phyloP scores from a whole-genome alignment of 2,113 vertebrate species.

The Alligator sinensis region DNA sequence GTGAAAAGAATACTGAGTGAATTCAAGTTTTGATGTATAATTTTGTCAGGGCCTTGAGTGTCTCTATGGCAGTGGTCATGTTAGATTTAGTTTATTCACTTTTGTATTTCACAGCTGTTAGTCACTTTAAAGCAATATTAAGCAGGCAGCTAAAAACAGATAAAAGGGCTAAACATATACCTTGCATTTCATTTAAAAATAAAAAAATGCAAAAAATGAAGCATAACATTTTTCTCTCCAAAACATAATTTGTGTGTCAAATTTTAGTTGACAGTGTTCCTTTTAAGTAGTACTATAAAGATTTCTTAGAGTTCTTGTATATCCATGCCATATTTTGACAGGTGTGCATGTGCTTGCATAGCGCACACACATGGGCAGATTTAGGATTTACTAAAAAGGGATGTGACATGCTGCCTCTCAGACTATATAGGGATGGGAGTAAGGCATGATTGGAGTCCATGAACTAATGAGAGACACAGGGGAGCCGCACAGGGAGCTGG shows the following conservation, averaged over 20 bases:
- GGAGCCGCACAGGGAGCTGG: too few species aligned
- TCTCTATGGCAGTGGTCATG: neutral
- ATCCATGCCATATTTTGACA: neutral
- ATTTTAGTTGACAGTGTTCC: slow-evolving; percentile 74
- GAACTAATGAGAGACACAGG: too few species aligned
- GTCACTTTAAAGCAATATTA: slow-evolving; percentile 19
- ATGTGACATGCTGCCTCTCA: too few species aligned
- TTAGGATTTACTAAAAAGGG: too few species aligned
- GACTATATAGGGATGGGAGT: too few species aligned
- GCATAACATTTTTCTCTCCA: slow-evolving; percentile 31
- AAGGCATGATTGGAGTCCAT: too few species aligned
- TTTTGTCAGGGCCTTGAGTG: slow-evolving; percentile 16
- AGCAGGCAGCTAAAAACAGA: neutral
- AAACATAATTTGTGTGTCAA: slow-evolving; percentile 66
- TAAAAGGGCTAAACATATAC: slow-evolving; percentile 30
- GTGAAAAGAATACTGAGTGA: slow-evolving; percentile 3
- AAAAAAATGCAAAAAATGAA: neutral
- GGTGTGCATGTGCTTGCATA: too few species aligned
- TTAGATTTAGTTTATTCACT: neutral
- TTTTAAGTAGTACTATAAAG: slow-evolving; percentile 48
- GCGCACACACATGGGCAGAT: too few species aligned
- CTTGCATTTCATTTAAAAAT: slow-evolving; percentile 50
- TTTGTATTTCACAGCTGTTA: slow-evolving; percentile 9
- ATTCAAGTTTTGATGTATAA: neutral
- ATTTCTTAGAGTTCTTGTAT: slow-evolving; percentile 32